These are phyloP conservation scores for Nephrotoma appendiculata DNA, from an alignment of 2,888 invertebrate genomes.

Conservation along the genomic window DNA sequence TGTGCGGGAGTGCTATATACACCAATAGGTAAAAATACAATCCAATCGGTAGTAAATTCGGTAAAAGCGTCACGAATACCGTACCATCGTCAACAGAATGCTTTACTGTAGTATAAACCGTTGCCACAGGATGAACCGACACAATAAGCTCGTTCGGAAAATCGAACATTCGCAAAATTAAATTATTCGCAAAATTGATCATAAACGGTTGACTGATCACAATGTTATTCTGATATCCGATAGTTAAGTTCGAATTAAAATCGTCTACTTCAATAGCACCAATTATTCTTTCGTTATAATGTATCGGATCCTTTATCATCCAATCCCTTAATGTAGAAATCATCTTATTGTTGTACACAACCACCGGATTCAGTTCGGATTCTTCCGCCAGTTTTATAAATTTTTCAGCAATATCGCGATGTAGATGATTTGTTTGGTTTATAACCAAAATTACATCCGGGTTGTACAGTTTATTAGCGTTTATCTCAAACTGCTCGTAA, in stretches of 20 bases:
- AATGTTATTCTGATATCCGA: neutral
- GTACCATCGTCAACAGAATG: neutral
- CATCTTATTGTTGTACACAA: neutral
- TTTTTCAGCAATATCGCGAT: neutral
- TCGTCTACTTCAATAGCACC: conserved; percentile 20
- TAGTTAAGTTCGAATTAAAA: neutral
- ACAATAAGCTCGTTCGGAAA: neutral
- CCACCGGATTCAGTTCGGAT: neutral
- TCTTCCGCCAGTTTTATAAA: neutral
- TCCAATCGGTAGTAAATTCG: conserved; percentile 12
- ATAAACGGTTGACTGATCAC: neutral
- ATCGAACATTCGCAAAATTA: neutral
- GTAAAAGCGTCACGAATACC: neutral
- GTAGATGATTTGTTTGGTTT: neutral
- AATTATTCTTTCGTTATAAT: conserved; percentile 26
- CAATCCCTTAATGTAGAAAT: neutral
- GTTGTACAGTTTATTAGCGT: neutral
- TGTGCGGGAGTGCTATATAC: conserved; percentile 44
- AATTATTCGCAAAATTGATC: neutral
- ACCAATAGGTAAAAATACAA: conserved; percentile 30
- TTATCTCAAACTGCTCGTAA: neutral
- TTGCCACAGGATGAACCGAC: neutral
- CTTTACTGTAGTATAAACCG: neutral
- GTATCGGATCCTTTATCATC: conserved; percentile 18
- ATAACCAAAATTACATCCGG: neutral